A percentile compares a stretch with the other conserved stretches of the same genome.
phyloP scores from a whole-genome alignment of 2,797 vertebrate species.

The Artibeus lituratus region DNA sequence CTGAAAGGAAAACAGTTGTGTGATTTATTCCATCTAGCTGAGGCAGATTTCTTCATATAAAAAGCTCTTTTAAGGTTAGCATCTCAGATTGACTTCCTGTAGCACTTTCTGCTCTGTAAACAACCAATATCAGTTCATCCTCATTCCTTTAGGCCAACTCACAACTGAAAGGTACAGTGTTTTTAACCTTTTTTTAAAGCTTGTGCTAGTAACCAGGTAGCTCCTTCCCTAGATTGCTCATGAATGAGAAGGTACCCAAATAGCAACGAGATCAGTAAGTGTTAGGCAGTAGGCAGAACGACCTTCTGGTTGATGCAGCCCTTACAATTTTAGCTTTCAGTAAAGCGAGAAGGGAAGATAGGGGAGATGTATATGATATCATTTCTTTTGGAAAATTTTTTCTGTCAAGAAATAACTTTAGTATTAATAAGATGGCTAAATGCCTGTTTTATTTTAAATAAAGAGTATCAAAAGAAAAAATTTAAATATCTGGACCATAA shows the following conservation, averaged over 20 bases:
- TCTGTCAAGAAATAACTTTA: neutral
- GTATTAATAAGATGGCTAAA: neutral
- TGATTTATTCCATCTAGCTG: neutral
- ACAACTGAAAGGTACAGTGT: neutral
- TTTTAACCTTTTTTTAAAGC: neutral
- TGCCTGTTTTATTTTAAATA: neutral
- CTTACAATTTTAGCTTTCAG: neutral
- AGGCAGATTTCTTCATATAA: neutral
- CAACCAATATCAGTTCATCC: neutral
- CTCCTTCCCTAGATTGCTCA: neutral
- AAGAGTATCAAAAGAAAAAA: neutral
- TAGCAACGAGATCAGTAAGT: neutral
- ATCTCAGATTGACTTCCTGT: neutral
- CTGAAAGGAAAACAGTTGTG: neutral
- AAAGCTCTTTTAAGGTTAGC: neutral
- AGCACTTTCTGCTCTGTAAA: neutral
- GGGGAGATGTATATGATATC: neutral
- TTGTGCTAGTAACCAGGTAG: neutral
- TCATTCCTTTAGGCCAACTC: neutral
- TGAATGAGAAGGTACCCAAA: neutral
- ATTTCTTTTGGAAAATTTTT: neutral
- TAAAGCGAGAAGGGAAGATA: neutral
- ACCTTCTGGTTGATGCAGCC: neutral
- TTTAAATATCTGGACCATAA: neutral
- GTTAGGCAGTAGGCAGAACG: neutral